Conservation (phyloP, 1,140 invertebrate species). For the Drosophila sp. region DNA sequence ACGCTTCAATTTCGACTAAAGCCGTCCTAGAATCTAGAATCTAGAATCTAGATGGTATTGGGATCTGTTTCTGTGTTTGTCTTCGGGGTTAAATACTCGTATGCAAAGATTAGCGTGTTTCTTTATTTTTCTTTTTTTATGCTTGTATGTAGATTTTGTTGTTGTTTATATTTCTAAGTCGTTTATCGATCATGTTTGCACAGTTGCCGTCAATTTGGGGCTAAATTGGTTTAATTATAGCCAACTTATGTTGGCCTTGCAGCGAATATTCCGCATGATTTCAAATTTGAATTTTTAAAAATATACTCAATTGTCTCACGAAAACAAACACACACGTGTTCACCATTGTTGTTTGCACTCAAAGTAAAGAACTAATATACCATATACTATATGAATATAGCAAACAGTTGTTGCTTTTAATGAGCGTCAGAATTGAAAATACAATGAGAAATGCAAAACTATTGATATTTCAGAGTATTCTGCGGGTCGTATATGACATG, state of each 20-base stretch:
- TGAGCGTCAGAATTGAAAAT: conserved; percentile 25
- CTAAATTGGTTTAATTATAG: conserved; percentile 65
- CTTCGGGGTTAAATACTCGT: neutral
- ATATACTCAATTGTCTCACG: conserved; percentile 38
- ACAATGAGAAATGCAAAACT: conserved; percentile 30
- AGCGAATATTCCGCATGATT: conserved; percentile 62
- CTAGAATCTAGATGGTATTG: neutral
- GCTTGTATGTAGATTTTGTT: neutral
- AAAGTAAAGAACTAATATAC: conserved; percentile 1
- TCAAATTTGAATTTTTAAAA: conserved; percentile 55
- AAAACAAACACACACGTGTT: conserved; percentile 28
- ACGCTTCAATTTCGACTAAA: conserved; percentile 3
- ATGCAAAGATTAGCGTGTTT: conserved; percentile 8
- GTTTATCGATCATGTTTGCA: conserved; percentile 70
- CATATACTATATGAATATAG: neutral
- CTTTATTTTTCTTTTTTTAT: neutral
- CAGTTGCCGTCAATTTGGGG: conserved; percentile 60
- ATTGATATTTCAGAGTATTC: conserved; percentile 6
- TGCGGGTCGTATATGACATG: conserved; percentile 18
- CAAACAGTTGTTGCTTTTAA: conserved; percentile 15
- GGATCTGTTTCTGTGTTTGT: neutral
- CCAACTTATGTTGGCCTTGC: conserved; percentile 52
- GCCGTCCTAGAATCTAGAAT: conserved; percentile 1
- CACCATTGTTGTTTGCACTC: conserved; percentile 66
- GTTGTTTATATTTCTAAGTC: conserved; percentile 2